Base-by-base conservation (phyloP, 2,113 vertebrate species). In the Telmatochromis sp. region DNA sequence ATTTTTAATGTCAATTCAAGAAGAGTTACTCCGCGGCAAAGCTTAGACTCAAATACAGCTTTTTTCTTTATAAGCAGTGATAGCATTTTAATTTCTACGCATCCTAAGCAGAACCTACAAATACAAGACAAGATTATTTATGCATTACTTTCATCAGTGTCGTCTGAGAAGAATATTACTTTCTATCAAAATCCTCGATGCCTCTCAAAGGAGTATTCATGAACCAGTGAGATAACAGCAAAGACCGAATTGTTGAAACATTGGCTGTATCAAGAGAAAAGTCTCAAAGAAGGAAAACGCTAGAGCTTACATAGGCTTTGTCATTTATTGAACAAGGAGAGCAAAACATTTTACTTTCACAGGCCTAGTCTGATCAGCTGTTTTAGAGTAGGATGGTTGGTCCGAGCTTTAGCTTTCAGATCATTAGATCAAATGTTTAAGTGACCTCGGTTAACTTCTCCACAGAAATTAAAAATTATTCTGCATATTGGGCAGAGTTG, bases 101-200 rank as follows among this genome's bases (percentile, higher is more conserved):
- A 82, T 88, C 37, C 47, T 17, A 57, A 91, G 81, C 54, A 87
- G 84, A 87, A 85, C 50, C 37, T 71, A 51, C 45, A 78, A 85
- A 83, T 60, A 58, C 40, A 89, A 57, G 65, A 57, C 33, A 33
- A 75, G 33, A 37, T 54, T 85, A 87, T 87, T 80, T 58, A 87
- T 87, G 84, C 55, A 92, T 68, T 57, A 23, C 81, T 91, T 93
- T 91, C 83, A 91, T 93, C 71, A 85, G 58, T 21, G 65, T 87
- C 45, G 23, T 86, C 83, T 47, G 15, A 78, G 60, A 84, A 83
- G 55, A 90, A 68, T 83, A 85, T 89, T 83, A 83, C 68, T 86
- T 84, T 89, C 35, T 37, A 88, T 89, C 86, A 87, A 71, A 89
- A 88, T 73, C 65, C 60, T 86, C 65, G 83, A 89, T 82, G 87